Conservation (phyloP, 2,797 vertebrate genomes). For the Liparis tanakae region DNA sequence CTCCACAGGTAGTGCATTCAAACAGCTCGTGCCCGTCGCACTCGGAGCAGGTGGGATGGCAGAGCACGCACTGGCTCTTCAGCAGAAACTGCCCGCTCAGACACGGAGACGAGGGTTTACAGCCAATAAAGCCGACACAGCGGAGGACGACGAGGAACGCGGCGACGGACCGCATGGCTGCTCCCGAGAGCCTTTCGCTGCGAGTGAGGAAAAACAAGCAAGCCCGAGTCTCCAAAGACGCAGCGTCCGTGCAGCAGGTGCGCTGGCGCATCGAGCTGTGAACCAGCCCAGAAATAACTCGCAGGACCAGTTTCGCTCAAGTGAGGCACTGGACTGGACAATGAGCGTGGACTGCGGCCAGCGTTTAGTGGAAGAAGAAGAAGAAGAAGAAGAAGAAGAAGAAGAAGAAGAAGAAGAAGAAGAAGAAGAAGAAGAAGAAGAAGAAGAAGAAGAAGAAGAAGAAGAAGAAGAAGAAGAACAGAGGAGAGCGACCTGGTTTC, state of each 20-base stretch:
- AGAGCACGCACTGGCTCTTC: constrained; percentile 84
- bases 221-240: constrained; percentile 35
- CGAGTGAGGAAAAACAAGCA: constrained; percentile 15
- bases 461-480: constrained; percentile 14
- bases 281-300: constrained; percentile 64
- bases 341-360: constrained; percentile 55
- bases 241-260: constrained; percentile 62
- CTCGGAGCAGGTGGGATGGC: constrained; percentile 85
- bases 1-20: constrained; percentile 85
- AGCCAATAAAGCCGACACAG: constrained; percentile 54
- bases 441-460: constrained; percentile 20
- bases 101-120: constrained; percentile 71
- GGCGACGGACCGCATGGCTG: constrained; percentile 64
- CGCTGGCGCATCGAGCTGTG: constrained; percentile 48
- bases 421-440: constrained; percentile 19
- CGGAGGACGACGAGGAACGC: constrained; percentile 48
- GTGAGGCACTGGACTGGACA: constrained; percentile 68
- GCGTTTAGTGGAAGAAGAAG: constrained; percentile 22
- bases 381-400: neutral
- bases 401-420: neutral
- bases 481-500: constrained; percentile 15
- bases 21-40: constrained; percentile 86
- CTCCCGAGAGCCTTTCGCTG: constrained; percentile 25
- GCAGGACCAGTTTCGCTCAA: constrained; percentile 69
- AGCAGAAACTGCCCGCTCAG: constrained; percentile 82